Evolutionary conservation across 2,888 invertebrate species (phyloP), one percentile per base, ranked within the genome.

Genomic region (Lasioglossum villosulum): DNA sequence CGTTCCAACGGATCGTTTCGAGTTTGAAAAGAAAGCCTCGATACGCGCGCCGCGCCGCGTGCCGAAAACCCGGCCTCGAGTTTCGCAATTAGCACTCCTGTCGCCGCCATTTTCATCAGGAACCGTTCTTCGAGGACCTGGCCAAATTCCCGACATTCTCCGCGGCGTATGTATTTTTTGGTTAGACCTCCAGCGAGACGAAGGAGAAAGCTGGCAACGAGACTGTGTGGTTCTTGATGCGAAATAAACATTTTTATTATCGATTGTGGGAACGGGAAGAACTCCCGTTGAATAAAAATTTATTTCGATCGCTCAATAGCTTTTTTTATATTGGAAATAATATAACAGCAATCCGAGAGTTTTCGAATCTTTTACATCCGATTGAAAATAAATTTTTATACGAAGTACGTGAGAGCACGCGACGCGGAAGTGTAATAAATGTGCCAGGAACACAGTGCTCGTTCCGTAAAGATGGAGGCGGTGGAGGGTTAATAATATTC

Each of bases 1-100:
- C 66, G 66, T 34, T 66, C 34, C 66, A 52, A 34, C 66, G 34
- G 66, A 19, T 30, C 66, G 34, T 66, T 66, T 66, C 66, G 66
- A 30, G 66, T 34, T 66, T 23, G 30, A 66, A 66, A 66, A 66
- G 66, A 66, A 23, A 66, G 63, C 30, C 66, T 34, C 19, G 34
- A 30, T 66, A 19, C 52, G 52, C n/a, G 52, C 23, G 52, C 48
- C 63, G 4, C 63, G 30, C 66, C 66, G 66, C 66, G 66, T 10
- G 66, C 34, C 66, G 16, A 30, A 66, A 34, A 66, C 8, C 34
- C 23, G 19, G 66, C 19, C 10, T 23, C 30, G 30, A 34, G 27
- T 27, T 30, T 19, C 3, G 66, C 66, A 34, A 66, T 66, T 66
- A 66, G 66, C 66, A 34, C 66, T 30, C 66, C 30, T 16, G 16